These are phyloP conservation scores for Lamellibrachia satsuma DNA, from an alignment of 2,888 invertebrate species.

Conservation along the genomic window DNA sequence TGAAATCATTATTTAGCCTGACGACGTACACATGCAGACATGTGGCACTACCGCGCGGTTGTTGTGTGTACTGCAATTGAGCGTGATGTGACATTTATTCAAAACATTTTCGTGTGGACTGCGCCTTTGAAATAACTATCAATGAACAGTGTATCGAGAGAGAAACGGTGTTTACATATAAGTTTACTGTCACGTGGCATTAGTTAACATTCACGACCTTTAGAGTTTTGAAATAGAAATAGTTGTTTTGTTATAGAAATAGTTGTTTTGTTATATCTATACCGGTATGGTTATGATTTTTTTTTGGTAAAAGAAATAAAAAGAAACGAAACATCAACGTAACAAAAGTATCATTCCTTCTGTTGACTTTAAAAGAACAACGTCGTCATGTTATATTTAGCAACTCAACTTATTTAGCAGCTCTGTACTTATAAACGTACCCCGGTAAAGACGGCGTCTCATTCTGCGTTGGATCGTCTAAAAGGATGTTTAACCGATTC, in stretches of 20 bases:
- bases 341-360: too few relatives aligned
- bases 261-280: too few relatives aligned
- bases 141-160: background rate
- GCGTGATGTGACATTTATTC: background rate
- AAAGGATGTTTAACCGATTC: background rate
- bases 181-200: too few relatives aligned
- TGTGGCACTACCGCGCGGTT: background rate
- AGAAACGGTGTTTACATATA: background rate
- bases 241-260: too few relatives aligned
- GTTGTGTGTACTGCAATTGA: background rate
- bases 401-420: background rate
- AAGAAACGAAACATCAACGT: too few relatives aligned
- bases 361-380: too few relatives aligned
- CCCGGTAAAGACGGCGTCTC: background rate
- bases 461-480: background rate
- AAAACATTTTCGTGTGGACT: background rate
- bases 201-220: too few relatives aligned
- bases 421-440: background rate
- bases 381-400: too few relatives aligned
- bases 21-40: background rate
- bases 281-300: too few relatives aligned
- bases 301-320: too few relatives aligned
- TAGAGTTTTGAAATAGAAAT: too few relatives aligned
- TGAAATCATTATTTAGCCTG: too few relatives aligned
- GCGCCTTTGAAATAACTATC: background rate